These are phyloP conservation scores for Ctena decussata DNA, from an alignment of 2,888 invertebrate genomes.

Conservation along the genomic window DNA sequence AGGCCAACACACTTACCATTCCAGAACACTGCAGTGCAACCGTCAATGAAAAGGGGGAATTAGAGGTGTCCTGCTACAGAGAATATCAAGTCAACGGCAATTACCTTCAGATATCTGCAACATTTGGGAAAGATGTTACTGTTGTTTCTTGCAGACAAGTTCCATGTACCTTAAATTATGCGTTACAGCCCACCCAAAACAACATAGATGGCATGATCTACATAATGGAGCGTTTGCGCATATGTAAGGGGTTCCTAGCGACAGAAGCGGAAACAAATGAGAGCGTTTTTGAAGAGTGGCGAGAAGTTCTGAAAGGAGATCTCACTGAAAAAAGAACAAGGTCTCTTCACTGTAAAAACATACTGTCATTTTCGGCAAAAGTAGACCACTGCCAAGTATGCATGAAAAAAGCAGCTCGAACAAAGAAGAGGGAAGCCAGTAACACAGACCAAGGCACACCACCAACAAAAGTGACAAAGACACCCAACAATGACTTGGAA, in stretches of 20 bases:
- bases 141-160: neutral
- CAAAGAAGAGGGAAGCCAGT: neutral
- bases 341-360: neutral
- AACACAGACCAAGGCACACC: neutral
- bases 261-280: neutral
- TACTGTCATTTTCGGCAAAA: neutral
- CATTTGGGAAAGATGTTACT: neutral
- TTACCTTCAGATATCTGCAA: neutral
- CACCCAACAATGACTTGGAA: no score
- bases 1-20: neutral
- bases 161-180: neutral
- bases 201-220: neutral
- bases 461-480: neutral
- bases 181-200: neutral
- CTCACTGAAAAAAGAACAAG: neutral
- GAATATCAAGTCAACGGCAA: neutral
- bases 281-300: neutral
- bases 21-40: neutral
- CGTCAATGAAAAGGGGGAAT: neutral
- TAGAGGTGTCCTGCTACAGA: neutral
- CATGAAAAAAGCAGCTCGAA: neutral
- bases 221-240: neutral
- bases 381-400: neutral
- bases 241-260: neutral
- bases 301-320: neutral